Evolutionary conservation across 1,140 invertebrate species (phyloP).

Genomic region (Drosophila aff.): DNA sequence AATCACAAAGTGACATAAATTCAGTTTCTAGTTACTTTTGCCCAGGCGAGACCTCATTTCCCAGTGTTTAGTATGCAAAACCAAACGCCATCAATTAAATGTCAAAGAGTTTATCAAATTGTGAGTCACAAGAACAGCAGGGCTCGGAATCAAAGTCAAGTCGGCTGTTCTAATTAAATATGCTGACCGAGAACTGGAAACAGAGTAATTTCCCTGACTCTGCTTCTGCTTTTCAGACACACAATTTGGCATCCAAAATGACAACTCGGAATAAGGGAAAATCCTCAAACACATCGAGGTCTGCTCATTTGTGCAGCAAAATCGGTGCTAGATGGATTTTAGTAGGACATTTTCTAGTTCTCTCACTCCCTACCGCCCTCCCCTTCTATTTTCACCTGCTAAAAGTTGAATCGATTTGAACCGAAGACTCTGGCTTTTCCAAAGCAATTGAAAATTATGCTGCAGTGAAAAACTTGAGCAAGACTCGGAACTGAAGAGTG

Average conservation of each 20-base stretch:
- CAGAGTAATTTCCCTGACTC: slow-evolving; percentile 10
- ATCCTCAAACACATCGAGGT: slow-evolving; percentile 22
- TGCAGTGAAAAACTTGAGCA: slow-evolving; percentile 44
- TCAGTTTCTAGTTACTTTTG: background rate
- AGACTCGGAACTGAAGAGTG: slow-evolving; percentile 50
- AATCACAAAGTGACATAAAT: slow-evolving; percentile 5
- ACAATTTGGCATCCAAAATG: slow-evolving; percentile 27
- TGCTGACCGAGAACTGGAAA: slow-evolving; percentile 20
- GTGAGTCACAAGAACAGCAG: slow-evolving; percentile 9
- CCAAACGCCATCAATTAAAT: slow-evolving; percentile 30
- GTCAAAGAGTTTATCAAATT: slow-evolving; percentile 35
- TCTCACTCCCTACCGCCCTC: background rate
- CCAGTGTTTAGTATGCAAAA: slow-evolving; percentile 26
- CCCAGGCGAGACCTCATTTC: slow-evolving; percentile 3
- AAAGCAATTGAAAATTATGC: slow-evolving; percentile 57
- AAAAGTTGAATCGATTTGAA: slow-evolving; percentile 45
- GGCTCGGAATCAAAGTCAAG: slow-evolving; percentile 19
- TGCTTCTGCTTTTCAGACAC: background rate
- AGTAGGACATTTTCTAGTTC: slow-evolving; percentile 5
- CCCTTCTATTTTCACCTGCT: slow-evolving; percentile 17
- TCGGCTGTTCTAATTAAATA: slow-evolving; percentile 50
- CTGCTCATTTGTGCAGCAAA: slow-evolving; percentile 50
- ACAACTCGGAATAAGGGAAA: slow-evolving; percentile 13
- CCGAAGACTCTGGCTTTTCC: slow-evolving; percentile 27
- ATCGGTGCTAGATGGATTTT: slow-evolving; percentile 37